These are phyloP conservation scores for Emydoidea blandingii DNA, from an alignment of 2,797 vertebrate genomes.

Conservation along the genomic window DNA sequence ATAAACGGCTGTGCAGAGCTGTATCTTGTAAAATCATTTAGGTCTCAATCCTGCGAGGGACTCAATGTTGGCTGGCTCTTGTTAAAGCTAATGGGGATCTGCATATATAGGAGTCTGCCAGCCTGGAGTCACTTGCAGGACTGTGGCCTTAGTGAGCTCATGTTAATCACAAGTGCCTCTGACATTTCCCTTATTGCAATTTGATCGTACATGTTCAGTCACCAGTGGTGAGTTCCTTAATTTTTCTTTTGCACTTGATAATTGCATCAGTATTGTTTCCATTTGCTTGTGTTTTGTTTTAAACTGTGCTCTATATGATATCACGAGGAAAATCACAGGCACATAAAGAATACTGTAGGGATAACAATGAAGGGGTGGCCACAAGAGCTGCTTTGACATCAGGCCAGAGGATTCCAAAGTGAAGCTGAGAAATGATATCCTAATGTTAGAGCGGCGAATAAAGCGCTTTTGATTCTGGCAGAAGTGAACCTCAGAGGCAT, in stretches of 20 bases:
- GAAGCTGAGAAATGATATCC: neutral
- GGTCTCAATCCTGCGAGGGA: neutral
- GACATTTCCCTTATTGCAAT: neutral
- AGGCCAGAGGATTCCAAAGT: neutral
- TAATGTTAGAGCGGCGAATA: neutral
- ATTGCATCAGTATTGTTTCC: neutral
- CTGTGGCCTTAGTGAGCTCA: neutral
- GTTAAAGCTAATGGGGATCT: neutral
- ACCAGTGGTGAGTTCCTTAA: neutral
- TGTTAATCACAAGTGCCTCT: neutral
- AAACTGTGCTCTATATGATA: neutral
- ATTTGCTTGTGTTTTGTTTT: neutral
- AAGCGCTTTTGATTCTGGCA: neutral
- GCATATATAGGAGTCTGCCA: neutral
- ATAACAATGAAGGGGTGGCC: neutral
- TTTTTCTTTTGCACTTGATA: neutral
- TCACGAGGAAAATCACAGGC: neutral
- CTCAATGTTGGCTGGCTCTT: neutral
- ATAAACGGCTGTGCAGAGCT: neutral
- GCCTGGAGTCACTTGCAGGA: neutral
- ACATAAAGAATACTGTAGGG: neutral
- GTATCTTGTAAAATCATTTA: neutral
- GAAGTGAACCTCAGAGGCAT: neutral
- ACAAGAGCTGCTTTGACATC: neutral
- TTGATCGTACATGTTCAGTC: neutral